Evolutionary conservation across 64 coral and sea anemone species (phyloP).

Genomic region (Dendrophyllia cribrosa): DNA sequence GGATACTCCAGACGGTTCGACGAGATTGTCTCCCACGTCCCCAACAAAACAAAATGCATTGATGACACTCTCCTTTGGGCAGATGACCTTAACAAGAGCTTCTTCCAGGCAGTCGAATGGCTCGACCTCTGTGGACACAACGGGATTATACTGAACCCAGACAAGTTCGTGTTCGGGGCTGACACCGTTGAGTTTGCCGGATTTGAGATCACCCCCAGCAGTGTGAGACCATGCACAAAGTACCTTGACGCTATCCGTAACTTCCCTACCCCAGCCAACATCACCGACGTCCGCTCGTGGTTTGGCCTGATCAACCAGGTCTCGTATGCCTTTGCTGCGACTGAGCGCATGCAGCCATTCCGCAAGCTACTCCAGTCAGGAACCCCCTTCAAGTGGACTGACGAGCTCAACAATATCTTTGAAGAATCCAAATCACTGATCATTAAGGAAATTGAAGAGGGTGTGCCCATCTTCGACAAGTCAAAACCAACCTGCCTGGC

Average conservation of each 20-base stretch:
- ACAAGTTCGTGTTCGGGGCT: too few relatives aligned
- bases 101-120: slow-evolving; percentile 38
- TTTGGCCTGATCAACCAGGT: slow-evolving; percentile 58
- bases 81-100: slow-evolving; percentile 30
- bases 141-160: too few relatives aligned
- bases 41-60: slow-evolving; percentile 52
- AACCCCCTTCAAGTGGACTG: slow-evolving; percentile 1
- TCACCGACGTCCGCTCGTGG: slow-evolving; percentile 64
- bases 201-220: too few relatives aligned
- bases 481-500: slow-evolving; percentile 66
- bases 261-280: too few relatives aligned
- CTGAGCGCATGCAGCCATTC: slow-evolving; percentile 47
- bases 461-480: slow-evolving; percentile 60
- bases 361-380: slow-evolving; percentile 52
- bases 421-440: slow-evolving; percentile 57
- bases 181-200: too few relatives aligned
- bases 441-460: slow-evolving; percentile 62
- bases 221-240: too few relatives aligned
- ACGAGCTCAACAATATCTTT: slow-evolving; percentile 48
- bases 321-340: slow-evolving; percentile 45
- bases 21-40: slow-evolving; percentile 57
- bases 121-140: slow-evolving; percentile 29
- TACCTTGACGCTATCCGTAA: too few relatives aligned
- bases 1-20: slow-evolving; percentile 52
- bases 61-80: slow-evolving; percentile 51